phyloP scores from a whole-genome alignment of 2,797 vertebrate genomes.

The Danio albolineatus region DNA sequence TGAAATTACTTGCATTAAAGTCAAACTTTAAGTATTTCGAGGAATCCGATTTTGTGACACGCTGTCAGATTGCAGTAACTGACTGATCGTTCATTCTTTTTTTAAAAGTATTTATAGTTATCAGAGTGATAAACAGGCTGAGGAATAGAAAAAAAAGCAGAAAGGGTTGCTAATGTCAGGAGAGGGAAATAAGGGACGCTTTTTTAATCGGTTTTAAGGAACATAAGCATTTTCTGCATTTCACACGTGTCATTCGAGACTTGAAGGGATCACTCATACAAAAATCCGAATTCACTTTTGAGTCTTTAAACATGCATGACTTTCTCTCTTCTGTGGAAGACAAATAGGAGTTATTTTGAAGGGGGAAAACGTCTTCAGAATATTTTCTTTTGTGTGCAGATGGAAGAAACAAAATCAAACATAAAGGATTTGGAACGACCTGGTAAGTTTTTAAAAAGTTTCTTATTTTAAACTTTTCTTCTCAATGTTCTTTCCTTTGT shows the following conservation, averaged over 20 bases:
- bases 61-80: conserved; percentile 3
- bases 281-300: not conserved
- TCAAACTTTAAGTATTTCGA: conserved; percentile 31
- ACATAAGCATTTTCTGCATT: not conserved
- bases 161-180: not conserved
- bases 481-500: not conserved
- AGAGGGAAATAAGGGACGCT: not conserved
- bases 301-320: not conserved
- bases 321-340: not conserved
- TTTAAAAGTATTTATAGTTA: not conserved
- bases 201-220: too few species aligned
- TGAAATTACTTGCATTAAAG: conserved; percentile 20
- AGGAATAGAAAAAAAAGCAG: conserved; percentile 15
- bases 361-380: not conserved
- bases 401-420: not conserved
- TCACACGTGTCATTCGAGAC: not conserved
- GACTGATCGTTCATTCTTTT: not conserved
- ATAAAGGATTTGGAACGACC: not conserved
- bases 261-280: not conserved
- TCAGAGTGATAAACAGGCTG: not conserved
- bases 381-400: not conserved
- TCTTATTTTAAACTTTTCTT: too few species aligned
- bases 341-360: not conserved
- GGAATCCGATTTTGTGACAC: not conserved
- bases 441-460: not conserved